Base-by-base conservation (phyloP, 2,797 vertebrate genomes). In the Dipus sagitta region DNA sequence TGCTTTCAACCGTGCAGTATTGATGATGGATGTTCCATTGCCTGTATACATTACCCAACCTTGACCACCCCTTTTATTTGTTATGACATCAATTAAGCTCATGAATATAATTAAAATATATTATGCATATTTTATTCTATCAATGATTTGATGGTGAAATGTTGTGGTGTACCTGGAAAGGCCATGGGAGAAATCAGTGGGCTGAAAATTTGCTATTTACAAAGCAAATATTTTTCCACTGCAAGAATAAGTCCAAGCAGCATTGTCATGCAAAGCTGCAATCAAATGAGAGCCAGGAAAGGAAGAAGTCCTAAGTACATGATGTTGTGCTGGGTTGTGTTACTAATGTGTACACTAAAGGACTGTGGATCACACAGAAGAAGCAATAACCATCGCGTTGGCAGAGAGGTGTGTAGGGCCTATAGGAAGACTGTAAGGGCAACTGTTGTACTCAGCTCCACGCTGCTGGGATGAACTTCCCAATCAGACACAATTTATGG, bases 241-340 rank as follows among this genome's bases (percentile, higher is more conserved):
- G 65, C 58, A 86, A 81, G 42, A 89, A 60, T 82, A 77, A 38
- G 24, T 3, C 13, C 34, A 18, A 47, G 65, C 8, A 20, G 6
- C 13, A 23, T 86, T 88, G 77, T 90, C 65, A 76, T 67, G 24
- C 70, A 87, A 83, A 90, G 28, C 65, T 58, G 18, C 24, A 82
- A 70, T n/a, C 7, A 77, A 83, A 83, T 67, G 87, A 87, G 32
- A 78, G 11, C 26, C 20, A 72, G n/a, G 42, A 77, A 75, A 70
- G 38, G 79, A 82, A 82, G 75, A 90, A 90, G 71, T 89, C n/a
- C 62, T 75, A 21, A 34, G n/a, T 58, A 58, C 17, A 67, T 67
- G 26, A 67, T 13, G 65, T 28, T 67, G 15, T 78, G 32, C 83
- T 13, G 87, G 30, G 15, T 78, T 72, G 60, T 78, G 47, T 60